Evolutionary conservation across 2,888 invertebrate genomes (phyloP), one percentile per base, ranked within the genome.

Genomic region (Lasioglossum zephyrum): DNA sequence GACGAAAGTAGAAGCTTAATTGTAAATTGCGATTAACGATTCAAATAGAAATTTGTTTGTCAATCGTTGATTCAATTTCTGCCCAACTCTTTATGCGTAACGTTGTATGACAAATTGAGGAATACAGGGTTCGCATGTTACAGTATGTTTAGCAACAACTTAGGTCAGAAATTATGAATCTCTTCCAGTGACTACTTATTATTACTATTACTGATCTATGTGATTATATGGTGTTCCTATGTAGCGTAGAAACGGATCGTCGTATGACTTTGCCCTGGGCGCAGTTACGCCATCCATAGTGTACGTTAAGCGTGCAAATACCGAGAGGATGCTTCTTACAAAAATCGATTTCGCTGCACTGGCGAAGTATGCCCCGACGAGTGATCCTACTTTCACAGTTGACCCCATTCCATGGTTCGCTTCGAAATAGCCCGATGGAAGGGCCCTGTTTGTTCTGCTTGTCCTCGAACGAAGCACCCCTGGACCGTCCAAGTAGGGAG

Each of bases 391-490:
- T 92, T 92, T 92, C 89, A 92, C 92, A 93, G 91, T 93, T 92
- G 93, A 93, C 93, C 93, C 89, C 91, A 90, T 93, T 94, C 90
- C 84, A 88, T 82, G 91, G 88, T 90, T 80, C 88, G 84, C 88
- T 76, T 89, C 85, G 86, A 85, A 91, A 85, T 87, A 85, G 88
- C 73, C 74, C 76, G 80, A 83, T 84, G 86, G 60, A 85, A 80
- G 83, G 82, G 78, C 73, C 81, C 78, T 72, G 76, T 81, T 81
- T 81, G 72, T 80, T 88, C 77, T 49, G 66, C 73, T 49, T n/a
- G 44, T 81, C 74, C 72, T 76, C 66, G 9, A 83, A 60, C 31
- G 47, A 72, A 80, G 76, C 79, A 70, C 80, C 83, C 88, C 73
- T 76, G 74, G 70, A 81, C 53, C 60, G 60, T 26, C 8, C n/a